A percentile compares a stretch with the other conserved stretches of the same genome.
These are phyloP conservation scores for Xylota sylvarum DNA, from an alignment of 2,888 invertebrate species.

Conservation along the genomic window DNA sequence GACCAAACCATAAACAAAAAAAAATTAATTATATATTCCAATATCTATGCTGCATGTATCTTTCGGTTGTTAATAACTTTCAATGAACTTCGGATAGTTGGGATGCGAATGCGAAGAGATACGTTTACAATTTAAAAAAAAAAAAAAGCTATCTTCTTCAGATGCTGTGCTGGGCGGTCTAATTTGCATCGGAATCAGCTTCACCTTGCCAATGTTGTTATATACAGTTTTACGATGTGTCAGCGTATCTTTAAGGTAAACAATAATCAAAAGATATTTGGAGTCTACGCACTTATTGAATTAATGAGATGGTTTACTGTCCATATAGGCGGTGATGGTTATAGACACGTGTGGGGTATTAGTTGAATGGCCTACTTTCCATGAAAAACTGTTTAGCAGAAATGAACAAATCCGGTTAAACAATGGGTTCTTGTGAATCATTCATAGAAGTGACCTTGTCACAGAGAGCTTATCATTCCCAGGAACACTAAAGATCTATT, in stretches of 20 bases:
- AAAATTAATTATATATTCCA: neutral
- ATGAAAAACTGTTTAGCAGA: no score
- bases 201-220: conserved; percentile 17
- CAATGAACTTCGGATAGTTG: conserved; percentile 22
- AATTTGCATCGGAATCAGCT: conserved; percentile 44
- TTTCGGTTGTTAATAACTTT: conserved; percentile 26
- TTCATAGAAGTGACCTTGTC: no score
- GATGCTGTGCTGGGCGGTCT: conserved; percentile 8
- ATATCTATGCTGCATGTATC: conserved; percentile 3
- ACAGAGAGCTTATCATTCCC: no score
- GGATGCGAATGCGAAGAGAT: conserved; percentile 4
- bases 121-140: no score
- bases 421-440: no score
- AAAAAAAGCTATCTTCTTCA: no score
- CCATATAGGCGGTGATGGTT: neutral
- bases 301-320: conserved; percentile 2
- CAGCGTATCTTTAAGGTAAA: neutral
- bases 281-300: neutral
- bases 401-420: no score
- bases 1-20: no score
- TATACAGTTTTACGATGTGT: neutral
- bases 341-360: neutral
- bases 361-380: neutral
- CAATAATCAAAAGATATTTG: conserved; percentile 2
- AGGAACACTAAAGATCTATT: neutral